Percentiles rank a stretch among this genome's conserved stretches.
Evolutionary conservation across 2,113 vertebrate species (phyloP).

Genomic region (Smithornis capensis): DNA sequence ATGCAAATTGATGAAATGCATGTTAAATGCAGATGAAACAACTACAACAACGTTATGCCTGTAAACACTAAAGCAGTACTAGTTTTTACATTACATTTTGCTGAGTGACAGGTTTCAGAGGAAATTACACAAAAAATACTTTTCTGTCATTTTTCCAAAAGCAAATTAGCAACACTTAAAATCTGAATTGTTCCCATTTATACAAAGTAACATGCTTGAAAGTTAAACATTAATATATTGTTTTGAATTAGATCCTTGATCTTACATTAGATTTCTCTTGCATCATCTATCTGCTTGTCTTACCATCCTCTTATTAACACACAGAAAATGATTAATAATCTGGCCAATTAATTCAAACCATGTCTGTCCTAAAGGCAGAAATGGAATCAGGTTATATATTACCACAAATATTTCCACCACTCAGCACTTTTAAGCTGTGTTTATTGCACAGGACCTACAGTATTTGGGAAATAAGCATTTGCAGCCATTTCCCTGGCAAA

Average conservation of each 20-base stretch:
- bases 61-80: neutral
- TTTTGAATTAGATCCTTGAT: neutral
- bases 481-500: neutral
- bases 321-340: conserved; percentile 52
- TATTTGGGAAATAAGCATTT: conserved; percentile 7
- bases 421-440: conserved; percentile 44
- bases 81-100: neutral
- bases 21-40: neutral
- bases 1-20: neutral
- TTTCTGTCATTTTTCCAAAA: neutral
- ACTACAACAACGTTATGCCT: neutral
- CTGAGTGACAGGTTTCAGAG: neutral
- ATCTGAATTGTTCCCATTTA: neutral
- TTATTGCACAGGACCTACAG: conserved; percentile 28
- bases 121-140: neutral
- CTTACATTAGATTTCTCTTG: conserved; percentile 10
- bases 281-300: conserved; percentile 25
- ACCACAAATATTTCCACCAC: conserved; percentile 48
- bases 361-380: conserved; percentile 57
- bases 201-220: neutral
- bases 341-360: conserved; percentile 29
- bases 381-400: conserved; percentile 43
- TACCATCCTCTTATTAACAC: conserved; percentile 34
- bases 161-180: neutral
- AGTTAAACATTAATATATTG: neutral